These are phyloP conservation scores for Festucalex cinctus DNA, from an alignment of 2,113 vertebrate species.

Conservation along the genomic window DNA sequence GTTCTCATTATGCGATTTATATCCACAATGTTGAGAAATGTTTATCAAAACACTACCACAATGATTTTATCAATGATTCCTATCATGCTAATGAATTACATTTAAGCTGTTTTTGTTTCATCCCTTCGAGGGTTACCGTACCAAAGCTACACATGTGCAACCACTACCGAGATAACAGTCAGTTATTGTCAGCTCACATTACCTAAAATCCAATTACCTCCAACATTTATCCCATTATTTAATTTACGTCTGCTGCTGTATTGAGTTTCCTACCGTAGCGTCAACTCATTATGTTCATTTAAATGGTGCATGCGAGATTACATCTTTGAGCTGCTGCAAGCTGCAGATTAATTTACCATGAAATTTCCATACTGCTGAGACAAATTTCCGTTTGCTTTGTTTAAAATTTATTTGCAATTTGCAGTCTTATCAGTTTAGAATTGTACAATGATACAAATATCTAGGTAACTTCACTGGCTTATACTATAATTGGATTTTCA, in stretches of 20 bases:
- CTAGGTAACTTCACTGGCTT: too few species aligned
- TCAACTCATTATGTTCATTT: slow-evolving; percentile 4
- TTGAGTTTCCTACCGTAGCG: slow-evolving; percentile 7
- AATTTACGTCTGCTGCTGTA: neutral
- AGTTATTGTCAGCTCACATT: slow-evolving; percentile 1
- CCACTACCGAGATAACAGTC: neutral
- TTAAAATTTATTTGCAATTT: neutral
- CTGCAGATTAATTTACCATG: neutral
- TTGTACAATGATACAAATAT: too few species aligned
- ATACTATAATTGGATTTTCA: too few species aligned
- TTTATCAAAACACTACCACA: neutral
- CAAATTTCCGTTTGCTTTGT: neutral
- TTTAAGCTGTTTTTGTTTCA: neutral
- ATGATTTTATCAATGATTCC: neutral
- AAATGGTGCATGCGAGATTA: neutral
- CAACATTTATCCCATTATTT: slow-evolving; percentile 9
- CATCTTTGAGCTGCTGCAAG: neutral
- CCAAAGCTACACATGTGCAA: neutral
- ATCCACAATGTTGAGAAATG: neutral
- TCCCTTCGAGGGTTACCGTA: neutral
- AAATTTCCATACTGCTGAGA: neutral
- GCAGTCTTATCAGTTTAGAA: too few species aligned
- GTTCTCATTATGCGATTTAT: too few species aligned
- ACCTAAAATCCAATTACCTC: slow-evolving; percentile 3
- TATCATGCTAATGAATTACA: neutral